These are phyloP conservation scores for Knipowitschia caucasica DNA, from an alignment of 2,797 vertebrate genomes.

Conservation along the genomic window DNA sequence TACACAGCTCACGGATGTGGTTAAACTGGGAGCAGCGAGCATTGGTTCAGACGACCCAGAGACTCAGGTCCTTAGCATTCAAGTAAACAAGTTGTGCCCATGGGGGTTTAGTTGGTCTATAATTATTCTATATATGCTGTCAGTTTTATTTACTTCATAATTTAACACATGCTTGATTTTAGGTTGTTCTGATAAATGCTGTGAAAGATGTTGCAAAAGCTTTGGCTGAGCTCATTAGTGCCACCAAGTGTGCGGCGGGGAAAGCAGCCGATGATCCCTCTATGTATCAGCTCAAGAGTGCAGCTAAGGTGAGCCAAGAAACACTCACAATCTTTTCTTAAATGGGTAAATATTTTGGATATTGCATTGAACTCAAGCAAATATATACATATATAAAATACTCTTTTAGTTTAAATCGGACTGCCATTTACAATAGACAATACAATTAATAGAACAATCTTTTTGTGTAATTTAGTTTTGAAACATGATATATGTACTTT, in stretches of 20 bases:
- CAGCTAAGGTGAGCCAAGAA: slow-evolving; percentile 85
- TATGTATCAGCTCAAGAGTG: slow-evolving; percentile 98
- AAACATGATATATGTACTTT: too few species aligned
- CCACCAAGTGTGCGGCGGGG: slow-evolving; percentile 96
- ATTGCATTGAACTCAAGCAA: background rate
- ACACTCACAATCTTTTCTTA: too few species aligned
- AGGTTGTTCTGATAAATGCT: slow-evolving; percentile 98
- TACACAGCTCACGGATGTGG: slow-evolving; percentile 95
- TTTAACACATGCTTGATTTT: background rate
- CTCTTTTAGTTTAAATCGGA: too few species aligned
- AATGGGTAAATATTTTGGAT: background rate
- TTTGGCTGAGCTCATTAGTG: slow-evolving; percentile 93
- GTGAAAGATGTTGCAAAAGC: slow-evolving; percentile 98
- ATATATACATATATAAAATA: too few species aligned
- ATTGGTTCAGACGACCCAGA: slow-evolving; percentile 95
- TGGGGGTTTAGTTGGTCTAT: background rate
- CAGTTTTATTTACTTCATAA: background rate
- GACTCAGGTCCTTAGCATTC: slow-evolving; percentile 80
- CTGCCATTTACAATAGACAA: too few species aligned
- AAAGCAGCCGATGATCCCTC: slow-evolving; percentile 95
- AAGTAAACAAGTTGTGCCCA: background rate
- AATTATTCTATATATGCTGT: background rate
- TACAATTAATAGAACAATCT: too few species aligned
- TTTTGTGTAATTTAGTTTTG: too few species aligned
- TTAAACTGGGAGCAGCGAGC: slow-evolving; percentile 94